Evolutionary conservation across 1,140 invertebrate species (phyloP).

Genomic region (Diorhabda sublineata): DNA sequence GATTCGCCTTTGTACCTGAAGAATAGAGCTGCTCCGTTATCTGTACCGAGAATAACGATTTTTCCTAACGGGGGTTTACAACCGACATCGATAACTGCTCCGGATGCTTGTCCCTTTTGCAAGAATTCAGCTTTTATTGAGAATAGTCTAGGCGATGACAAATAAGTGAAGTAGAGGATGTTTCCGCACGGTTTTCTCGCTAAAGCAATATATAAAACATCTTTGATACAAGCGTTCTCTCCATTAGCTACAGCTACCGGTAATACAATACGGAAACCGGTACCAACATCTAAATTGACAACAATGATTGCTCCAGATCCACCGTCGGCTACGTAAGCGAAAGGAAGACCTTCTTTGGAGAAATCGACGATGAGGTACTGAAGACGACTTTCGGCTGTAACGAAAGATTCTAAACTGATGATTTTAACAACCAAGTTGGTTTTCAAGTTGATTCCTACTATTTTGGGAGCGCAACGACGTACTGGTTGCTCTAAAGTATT

Average conservation of each 20-base stretch:
- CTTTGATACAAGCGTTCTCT: slow-evolving; percentile 38
- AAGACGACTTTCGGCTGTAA: slow-evolving; percentile 53
- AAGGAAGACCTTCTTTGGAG: slow-evolving; percentile 48
- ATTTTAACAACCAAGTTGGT: slow-evolving; percentile 58
- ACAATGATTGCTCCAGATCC: slow-evolving; percentile 57
- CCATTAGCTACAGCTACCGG: slow-evolving; percentile 49
- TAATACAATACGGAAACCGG: slow-evolving; percentile 54
- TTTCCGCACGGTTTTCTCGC: slow-evolving; percentile 50
- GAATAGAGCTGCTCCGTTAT: slow-evolving; percentile 55
- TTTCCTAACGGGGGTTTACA: slow-evolving; percentile 51
- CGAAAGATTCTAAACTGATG: slow-evolving; percentile 55
- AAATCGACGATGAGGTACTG: slow-evolving; percentile 63
- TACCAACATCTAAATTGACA: slow-evolving; percentile 51
- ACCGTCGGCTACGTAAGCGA: slow-evolving; percentile 56
- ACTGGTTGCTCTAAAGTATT: slow-evolving; percentile 61
- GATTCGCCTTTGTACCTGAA: slow-evolving; percentile 58
- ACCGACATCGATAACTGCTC: slow-evolving; percentile 54
- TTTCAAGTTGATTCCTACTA: slow-evolving; percentile 58
- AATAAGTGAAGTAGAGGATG: slow-evolving; percentile 57
- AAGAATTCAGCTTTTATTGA: slow-evolving; percentile 52
- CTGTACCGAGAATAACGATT: slow-evolving; percentile 58
- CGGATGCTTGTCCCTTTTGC: slow-evolving; percentile 49
- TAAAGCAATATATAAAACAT: slow-evolving; percentile 57
- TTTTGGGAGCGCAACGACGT: slow-evolving; percentile 61
- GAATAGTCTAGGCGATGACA: slow-evolving; percentile 54